These are phyloP conservation scores for Ascidia mentula DNA, from an alignment of 23 tunicate species.

Conservation along the genomic window DNA sequence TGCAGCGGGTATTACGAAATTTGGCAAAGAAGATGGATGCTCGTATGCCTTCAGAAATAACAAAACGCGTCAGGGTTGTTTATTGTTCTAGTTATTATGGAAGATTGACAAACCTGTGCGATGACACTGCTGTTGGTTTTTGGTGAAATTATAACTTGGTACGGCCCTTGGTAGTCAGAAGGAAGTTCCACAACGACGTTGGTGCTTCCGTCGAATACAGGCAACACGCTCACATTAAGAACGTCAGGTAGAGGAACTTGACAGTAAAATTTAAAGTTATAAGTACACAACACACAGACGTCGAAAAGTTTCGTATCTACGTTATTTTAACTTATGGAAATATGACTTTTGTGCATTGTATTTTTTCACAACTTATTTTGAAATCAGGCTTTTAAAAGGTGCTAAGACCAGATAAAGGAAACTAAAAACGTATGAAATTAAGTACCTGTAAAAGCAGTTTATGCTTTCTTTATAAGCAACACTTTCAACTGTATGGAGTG, in stretches of 20 bases:
- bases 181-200: conserved; percentile 13
- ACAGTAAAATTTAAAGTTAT: neutral
- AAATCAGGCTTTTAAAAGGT: too few relatives aligned
- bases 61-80: neutral
- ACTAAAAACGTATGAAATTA: too few relatives aligned
- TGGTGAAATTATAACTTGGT: conserved; percentile 7
- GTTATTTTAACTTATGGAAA: too few relatives aligned
- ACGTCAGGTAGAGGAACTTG: neutral
- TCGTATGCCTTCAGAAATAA: neutral
- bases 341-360: too few relatives aligned
- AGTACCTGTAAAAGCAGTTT: too few relatives aligned
- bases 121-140: neutral
- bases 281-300: too few relatives aligned
- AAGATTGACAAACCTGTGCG: neutral
- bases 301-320: too few relatives aligned
- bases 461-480: too few relatives aligned
- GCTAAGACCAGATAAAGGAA: too few relatives aligned
- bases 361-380: too few relatives aligned
- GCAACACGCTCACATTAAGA: neutral
- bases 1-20: neutral
- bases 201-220: conserved; percentile 17
- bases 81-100: too few relatives aligned
- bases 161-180: conserved; percentile 2
- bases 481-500: too few relatives aligned
- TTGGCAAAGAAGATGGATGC: neutral